phyloP scores from a whole-genome alignment of 2,797 vertebrate species.

The Arrhamphus sclerolepis region DNA sequence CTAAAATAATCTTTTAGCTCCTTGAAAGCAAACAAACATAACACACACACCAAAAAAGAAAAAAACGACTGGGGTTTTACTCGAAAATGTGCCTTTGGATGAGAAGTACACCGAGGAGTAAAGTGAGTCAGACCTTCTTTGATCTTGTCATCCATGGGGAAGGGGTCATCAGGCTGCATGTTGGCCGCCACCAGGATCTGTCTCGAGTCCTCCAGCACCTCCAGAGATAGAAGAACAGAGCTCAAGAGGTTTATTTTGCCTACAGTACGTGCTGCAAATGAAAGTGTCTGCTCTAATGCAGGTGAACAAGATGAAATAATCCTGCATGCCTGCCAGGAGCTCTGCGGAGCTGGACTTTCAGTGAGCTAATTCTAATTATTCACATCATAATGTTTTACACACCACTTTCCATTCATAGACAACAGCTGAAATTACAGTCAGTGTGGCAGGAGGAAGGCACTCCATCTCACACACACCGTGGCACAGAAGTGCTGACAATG shows the following conservation, averaged over 20 bases:
- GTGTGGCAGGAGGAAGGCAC: neutral
- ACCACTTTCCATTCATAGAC: conserved; percentile 2
- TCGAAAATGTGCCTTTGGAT: neutral
- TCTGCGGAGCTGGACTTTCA: neutral
- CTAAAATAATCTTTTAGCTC: no score
- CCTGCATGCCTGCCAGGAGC: neutral
- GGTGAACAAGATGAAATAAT: no score
- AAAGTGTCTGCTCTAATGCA: neutral
- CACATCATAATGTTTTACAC: conserved; percentile 3
- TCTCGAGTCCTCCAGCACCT: conserved; percentile 96
- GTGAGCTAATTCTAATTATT: conserved; percentile 5
- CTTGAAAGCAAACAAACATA: no score
- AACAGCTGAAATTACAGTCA: neutral
- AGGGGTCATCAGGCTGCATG: conserved; percentile 90
- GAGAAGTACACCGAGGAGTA: neutral
- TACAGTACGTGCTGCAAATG: neutral
- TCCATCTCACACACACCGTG: conserved; percentile 3
- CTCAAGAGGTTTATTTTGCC: neutral
- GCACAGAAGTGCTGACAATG: conserved; percentile 58
- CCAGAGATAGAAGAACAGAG: neutral
- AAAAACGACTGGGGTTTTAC: neutral
- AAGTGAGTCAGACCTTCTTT: conserved; percentile 88
- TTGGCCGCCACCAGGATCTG: conserved; percentile 87
- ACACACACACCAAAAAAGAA: no score
- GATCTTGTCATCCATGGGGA: conserved; percentile 96